Evolutionary conservation across 35 echinoderm and acorn worm species (phyloP), one percentile per base, ranked within the genome.

Genomic region (Holothuria glaberrima): DNA sequence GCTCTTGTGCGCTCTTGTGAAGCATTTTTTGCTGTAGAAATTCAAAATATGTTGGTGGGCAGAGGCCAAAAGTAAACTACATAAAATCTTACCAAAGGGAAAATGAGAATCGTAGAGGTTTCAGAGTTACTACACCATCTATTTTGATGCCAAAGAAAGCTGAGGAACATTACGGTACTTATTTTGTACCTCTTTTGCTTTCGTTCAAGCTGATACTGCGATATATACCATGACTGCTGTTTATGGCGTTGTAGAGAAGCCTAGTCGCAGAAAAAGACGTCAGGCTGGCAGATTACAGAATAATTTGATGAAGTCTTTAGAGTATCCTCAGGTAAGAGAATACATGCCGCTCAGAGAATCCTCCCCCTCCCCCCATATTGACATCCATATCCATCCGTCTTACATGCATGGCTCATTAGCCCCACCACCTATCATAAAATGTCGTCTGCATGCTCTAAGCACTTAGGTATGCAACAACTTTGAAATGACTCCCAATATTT

Each of bases 221-320:
- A 25, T 48, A 50, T 86, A 86, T 27, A 92, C 82, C 18, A 86
- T 92, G 90, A 92, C 90, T 41, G 56, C 90, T 1, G 70, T 87
- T 9, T 92, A 92, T n/a, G 58, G 64, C 20, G 46, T 92, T 0
- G 59, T 92, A 12, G 68, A 70, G 5, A 87, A 50, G 26, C 62
- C 45, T 58, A 27, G 29, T 19, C 27, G 35, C 52, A 32, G 68
- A 58, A 92, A 71, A 48, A 86, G 82, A 32, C 44, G 62, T 52
- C 82, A 77, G 66, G 59, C 74, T 14, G 18, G 56, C 9, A 33
- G 48, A 26, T 30, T 28, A 25, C 80, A 48, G 54, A 86, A 82
- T 58, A 92, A 36, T 21, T 46, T 92, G 16, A 59, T 77, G 54
- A 70, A 64, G 28, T 92, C 90, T 59, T 21, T 85, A 22, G 52